Evolutionary conservation across 2,113 vertebrate species (phyloP), one percentile per base, ranked within the genome.

Genomic region (Platysternon megacephalum): DNA sequence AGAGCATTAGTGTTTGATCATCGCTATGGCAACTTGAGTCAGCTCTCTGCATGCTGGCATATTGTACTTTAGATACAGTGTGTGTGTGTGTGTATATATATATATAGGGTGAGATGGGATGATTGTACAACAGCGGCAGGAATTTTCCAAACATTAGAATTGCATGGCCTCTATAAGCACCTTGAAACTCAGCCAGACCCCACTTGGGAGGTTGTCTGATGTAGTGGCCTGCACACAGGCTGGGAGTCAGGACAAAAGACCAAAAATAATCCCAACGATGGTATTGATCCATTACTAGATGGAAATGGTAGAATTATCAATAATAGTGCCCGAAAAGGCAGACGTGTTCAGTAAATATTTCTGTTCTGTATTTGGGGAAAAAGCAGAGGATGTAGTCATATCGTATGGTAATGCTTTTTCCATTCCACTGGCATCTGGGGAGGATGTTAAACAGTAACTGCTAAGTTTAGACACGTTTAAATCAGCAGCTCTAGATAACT

Each of bases 121-220:
- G 32, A 96, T 94, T 96, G 10, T 26, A 91, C 96, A 95, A 85
- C 94, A 96, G 0, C 0, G 82, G 65, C 35, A 68, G 65, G 8
- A 68, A 39, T 39, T 39, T 68, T 68, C 32, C 61, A n/a, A 68
- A 68, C 61, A 68, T 68, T 39, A 21, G n/a, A 68, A 68, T 68
- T 68, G 35, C 5, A 94, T 96, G 58, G 8, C 76, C 85, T 94
- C 92, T 95, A 95, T 93, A 96, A 96, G 96, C 93, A 96, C 93
- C 93, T 85, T 11, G 0, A 92, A 39, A 89, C 65, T 21, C 2
- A 88, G 93, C 84, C 95, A 56, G 87, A 89, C 78, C 82, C 56
- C 84, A 78, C 82, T 24, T 80, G 68, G 92, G 79, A 58, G 42
- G 83, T 72, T 11, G 90, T 76, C 93, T 0, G 9, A 26, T 90